Conservation (phyloP, 2,888 invertebrate species). For the Stramonita haemastoma region DNA sequence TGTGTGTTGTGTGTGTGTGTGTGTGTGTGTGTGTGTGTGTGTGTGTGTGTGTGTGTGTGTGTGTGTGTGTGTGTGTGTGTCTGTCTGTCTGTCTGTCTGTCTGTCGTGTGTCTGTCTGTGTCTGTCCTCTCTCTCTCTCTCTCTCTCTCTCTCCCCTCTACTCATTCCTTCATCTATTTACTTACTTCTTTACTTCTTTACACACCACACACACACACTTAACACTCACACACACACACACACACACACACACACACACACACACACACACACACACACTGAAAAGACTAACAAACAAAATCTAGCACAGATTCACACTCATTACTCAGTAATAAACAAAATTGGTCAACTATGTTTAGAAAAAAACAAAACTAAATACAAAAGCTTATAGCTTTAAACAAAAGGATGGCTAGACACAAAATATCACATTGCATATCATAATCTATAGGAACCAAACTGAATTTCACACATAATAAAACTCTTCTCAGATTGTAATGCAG, state of each 20-base stretch:
- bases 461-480: too few relatives aligned
- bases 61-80: constrained; percentile 1
- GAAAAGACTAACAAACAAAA: not conserved
- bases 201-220: not conserved
- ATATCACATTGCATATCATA: too few relatives aligned
- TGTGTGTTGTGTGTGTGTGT: constrained; percentile 13
- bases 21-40: constrained; percentile 16
- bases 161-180: not conserved
- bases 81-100: not conserved
- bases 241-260: too few relatives aligned
- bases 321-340: too few relatives aligned
- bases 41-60: constrained; percentile 1
- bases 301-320: too few relatives aligned
- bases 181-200: not conserved
- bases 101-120: not conserved
- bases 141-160: not conserved
- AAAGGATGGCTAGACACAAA: too few relatives aligned
- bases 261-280: not conserved
- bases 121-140: not conserved
- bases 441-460: too few relatives aligned
- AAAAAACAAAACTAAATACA: too few relatives aligned
- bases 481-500: too few relatives aligned
- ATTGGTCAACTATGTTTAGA: too few relatives aligned
- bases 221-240: not conserved
- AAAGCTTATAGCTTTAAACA: too few relatives aligned